Conservation (phyloP, 2,888 invertebrate species). For the Gibbula magus region DNA sequence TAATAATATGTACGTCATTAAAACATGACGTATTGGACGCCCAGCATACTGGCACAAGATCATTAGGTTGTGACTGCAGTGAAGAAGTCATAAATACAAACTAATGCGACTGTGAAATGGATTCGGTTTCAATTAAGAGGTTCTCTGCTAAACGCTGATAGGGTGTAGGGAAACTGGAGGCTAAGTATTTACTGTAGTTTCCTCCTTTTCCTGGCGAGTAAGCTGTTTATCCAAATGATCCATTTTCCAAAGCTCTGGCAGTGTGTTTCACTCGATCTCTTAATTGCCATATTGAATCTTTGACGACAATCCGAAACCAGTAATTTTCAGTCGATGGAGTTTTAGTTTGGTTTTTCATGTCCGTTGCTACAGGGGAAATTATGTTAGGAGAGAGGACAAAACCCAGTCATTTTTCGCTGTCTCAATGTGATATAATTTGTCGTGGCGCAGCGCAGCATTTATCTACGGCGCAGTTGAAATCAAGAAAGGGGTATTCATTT, state of each 20-base stretch:
- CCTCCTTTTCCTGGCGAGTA: neutral
- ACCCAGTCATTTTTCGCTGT: neutral
- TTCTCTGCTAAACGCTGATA: neutral
- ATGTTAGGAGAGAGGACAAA: neutral
- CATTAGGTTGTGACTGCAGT: neutral
- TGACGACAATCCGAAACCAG: slow-evolving; percentile 29
- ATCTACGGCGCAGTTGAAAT: neutral
- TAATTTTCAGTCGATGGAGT: slow-evolving; percentile 25
- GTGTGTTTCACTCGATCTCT: neutral
- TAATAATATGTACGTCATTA: no score
- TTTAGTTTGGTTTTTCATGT: slow-evolving; percentile 3
- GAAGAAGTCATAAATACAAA: neutral
- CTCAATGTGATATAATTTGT: slow-evolving; percentile 17
- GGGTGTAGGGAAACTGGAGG: neutral
- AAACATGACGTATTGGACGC: no score
- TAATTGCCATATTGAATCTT: slow-evolving; percentile 32
- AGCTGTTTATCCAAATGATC: slow-evolving; percentile 24
- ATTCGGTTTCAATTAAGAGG: slow-evolving; percentile 25
- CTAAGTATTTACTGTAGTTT: slow-evolving; percentile 21
- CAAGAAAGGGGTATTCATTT: slow-evolving; percentile 4
- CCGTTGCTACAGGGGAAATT: slow-evolving; percentile 17
- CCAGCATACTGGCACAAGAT: neutral
- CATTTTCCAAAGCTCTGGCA: neutral
- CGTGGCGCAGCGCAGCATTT: neutral
- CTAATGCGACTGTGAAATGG: neutral